A percentile compares a stretch with the other conserved stretches of the same genome.
These are phyloP conservation scores for Fopius arisanus DNA, from an alignment of 1,140 invertebrate species.

Conservation along the genomic window DNA sequence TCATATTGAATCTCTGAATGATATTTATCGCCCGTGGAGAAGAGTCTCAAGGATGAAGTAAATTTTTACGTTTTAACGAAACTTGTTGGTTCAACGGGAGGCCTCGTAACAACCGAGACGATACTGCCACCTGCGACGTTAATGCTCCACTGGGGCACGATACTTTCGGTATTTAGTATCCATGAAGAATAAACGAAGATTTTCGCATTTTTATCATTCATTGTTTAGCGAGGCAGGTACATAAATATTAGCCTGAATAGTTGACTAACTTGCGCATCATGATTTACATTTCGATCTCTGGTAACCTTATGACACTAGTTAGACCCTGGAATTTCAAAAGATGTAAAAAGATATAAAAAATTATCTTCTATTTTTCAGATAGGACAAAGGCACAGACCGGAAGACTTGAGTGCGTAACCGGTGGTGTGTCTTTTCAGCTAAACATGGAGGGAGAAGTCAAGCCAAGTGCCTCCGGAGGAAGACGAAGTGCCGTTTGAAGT, in stretches of 20 bases:
- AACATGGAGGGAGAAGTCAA: not conserved
- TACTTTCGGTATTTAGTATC: conserved; percentile 16
- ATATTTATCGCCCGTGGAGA: not conserved
- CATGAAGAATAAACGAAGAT: not conserved
- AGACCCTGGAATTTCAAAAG: not conserved
- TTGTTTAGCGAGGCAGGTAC: conserved; percentile 2
- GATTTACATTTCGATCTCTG: not conserved
- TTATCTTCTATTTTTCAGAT: not conserved
- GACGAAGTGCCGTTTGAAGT: conserved; percentile 30
- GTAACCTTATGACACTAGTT: not conserved
- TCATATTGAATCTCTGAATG: not conserved
- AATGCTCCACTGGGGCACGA: not conserved
- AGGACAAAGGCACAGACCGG: not conserved
- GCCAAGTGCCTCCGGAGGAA: conserved; percentile 22
- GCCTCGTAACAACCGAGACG: conserved; percentile 3
- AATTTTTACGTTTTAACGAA: conserved; percentile 9
- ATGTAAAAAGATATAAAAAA: not conserved
- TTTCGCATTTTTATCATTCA: not conserved
- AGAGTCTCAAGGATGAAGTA: not conserved
- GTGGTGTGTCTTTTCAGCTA: not conserved
- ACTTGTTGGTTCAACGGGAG: conserved; percentile 10
- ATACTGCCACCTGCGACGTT: conserved; percentile 14
- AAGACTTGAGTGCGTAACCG: not conserved
- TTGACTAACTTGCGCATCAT: not conserved
- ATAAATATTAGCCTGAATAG: not conserved